Evolutionary conservation across 2,888 invertebrate species (phyloP).

Genomic region (Hyppa rectilinea): DNA sequence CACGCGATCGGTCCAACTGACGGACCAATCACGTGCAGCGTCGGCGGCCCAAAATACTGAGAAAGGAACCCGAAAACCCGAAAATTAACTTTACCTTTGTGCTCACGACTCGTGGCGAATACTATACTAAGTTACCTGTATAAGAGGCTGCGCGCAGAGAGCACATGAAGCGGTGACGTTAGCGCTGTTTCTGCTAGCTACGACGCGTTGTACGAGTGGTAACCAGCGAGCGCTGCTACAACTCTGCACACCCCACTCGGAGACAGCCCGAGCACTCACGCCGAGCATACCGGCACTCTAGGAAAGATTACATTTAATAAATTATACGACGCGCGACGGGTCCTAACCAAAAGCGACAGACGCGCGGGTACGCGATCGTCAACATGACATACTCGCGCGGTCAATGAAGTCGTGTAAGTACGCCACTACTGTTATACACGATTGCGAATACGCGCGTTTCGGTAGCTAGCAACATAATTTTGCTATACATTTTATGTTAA

Average conservation of each 20-base stretch:
- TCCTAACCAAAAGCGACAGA: not conserved
- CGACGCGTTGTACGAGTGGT: slow-evolving; percentile 75
- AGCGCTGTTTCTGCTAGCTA: slow-evolving; percentile 71
- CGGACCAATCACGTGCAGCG: too few relatives aligned
- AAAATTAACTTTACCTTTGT: too few relatives aligned
- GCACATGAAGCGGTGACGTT: slow-evolving; percentile 71
- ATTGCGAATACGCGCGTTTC: not conserved
- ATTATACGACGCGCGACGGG: not conserved
- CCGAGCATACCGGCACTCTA: slow-evolving; percentile 93
- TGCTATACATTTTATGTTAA: not conserved
- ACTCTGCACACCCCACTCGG: slow-evolving; percentile 92
- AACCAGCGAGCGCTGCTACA: slow-evolving; percentile 82
- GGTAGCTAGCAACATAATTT: too few relatives aligned
- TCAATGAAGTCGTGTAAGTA: too few relatives aligned
- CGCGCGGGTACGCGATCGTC: too few relatives aligned
- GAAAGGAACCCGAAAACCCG: too few relatives aligned
- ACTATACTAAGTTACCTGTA: too few relatives aligned
- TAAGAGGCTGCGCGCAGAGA: slow-evolving; percentile 76
- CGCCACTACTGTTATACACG: not conserved
- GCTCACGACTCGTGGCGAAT: too few relatives aligned
- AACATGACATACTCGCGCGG: too few relatives aligned
- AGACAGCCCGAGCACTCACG: slow-evolving; percentile 92
- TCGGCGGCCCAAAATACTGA: too few relatives aligned
- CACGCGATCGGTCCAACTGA: too few relatives aligned
- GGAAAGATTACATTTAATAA: not conserved